phyloP scores from a whole-genome alignment of 2,113 vertebrate genomes.

The Scopus umbretta region DNA sequence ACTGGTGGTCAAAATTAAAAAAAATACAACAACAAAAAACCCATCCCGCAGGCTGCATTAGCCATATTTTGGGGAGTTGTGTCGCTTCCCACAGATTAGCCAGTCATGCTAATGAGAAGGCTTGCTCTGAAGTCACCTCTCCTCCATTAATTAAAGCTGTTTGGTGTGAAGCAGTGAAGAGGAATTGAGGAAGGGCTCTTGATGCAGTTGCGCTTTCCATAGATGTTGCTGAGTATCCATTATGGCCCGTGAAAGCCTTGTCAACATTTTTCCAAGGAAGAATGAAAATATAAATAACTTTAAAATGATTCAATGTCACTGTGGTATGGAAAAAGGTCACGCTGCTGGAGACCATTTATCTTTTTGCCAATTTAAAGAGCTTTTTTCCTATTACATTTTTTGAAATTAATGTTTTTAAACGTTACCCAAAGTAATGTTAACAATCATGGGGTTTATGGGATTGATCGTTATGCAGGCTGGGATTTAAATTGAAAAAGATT shows the following conservation, averaged over 20 bases:
- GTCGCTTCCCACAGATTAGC: not conserved
- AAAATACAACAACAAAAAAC: not conserved
- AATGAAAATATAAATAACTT: constrained; percentile 76
- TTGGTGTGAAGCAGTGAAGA: not conserved
- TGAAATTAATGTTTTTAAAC: constrained; percentile 78
- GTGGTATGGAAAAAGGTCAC: constrained; percentile 65
- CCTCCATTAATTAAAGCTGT: constrained; percentile 61
- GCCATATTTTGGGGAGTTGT: not conserved
- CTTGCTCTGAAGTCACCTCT: constrained; percentile 53
- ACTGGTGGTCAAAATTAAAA: not conserved
- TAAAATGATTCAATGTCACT: constrained; percentile 75
- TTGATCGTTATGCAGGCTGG: constrained; percentile 49
- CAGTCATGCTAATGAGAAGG: constrained; percentile 31
- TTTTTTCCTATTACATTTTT: constrained; percentile 75
- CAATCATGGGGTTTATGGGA: constrained; percentile 67
- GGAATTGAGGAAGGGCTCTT: not conserved
- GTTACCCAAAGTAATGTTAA: constrained; percentile 70
- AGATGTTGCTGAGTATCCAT: constrained; percentile 25
- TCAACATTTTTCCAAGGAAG: constrained; percentile 72
- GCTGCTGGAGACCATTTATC: constrained; percentile 66
- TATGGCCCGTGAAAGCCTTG: constrained; percentile 67
- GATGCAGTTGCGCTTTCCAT: not conserved
- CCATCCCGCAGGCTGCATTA: not conserved
- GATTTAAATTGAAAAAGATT: constrained; percentile 30
- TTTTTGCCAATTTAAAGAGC: constrained; percentile 68